Evolutionary conservation across 2,888 invertebrate species (phyloP).

Genomic region (Ophion ellenae): DNA sequence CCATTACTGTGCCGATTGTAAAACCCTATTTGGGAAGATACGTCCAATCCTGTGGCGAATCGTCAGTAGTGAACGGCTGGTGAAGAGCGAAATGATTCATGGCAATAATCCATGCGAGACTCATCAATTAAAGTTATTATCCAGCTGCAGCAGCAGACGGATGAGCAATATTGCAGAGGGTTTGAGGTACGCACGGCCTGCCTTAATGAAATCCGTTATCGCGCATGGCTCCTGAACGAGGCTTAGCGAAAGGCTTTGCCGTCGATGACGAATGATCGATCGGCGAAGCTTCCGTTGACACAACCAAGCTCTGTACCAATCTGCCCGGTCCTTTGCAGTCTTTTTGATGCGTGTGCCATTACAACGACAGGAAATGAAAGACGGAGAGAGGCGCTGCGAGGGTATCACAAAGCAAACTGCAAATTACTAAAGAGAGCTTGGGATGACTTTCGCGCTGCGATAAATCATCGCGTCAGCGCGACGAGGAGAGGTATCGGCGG

Average conservation of each 20-base stretch:
- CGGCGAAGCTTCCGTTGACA: slow-evolving; percentile 45
- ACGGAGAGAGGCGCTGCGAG: neutral
- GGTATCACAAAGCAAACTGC: slow-evolving; percentile 67
- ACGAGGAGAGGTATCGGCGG: slow-evolving; percentile 46
- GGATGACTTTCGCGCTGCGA: slow-evolving; percentile 50
- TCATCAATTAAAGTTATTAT: slow-evolving; percentile 61
- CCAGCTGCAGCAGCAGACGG: slow-evolving; percentile 30
- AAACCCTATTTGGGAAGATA: too few species aligned
- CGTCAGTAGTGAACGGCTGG: slow-evolving; percentile 40
- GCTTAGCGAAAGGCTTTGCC: slow-evolving; percentile 27
- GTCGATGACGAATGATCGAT: slow-evolving; percentile 58
- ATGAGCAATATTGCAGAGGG: slow-evolving; percentile 24
- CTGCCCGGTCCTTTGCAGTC: slow-evolving; percentile 14
- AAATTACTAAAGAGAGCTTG: slow-evolving; percentile 72
- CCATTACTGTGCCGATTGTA: too few species aligned
- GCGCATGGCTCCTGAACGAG: slow-evolving; percentile 49
- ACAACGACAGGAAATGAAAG: slow-evolving; percentile 8
- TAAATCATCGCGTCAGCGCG: slow-evolving; percentile 74
- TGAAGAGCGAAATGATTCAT: slow-evolving; percentile 34
- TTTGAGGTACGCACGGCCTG: slow-evolving; percentile 20
- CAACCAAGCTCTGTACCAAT: slow-evolving; percentile 36
- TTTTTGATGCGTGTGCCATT: slow-evolving; percentile 42
- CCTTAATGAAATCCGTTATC: slow-evolving; percentile 60
- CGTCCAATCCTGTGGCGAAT: slow-evolving; percentile 2
- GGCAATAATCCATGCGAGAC: slow-evolving; percentile 40